Evolutionary conservation across 2,797 vertebrate species (phyloP).

Genomic region (Ataeniobius toweri): DNA sequence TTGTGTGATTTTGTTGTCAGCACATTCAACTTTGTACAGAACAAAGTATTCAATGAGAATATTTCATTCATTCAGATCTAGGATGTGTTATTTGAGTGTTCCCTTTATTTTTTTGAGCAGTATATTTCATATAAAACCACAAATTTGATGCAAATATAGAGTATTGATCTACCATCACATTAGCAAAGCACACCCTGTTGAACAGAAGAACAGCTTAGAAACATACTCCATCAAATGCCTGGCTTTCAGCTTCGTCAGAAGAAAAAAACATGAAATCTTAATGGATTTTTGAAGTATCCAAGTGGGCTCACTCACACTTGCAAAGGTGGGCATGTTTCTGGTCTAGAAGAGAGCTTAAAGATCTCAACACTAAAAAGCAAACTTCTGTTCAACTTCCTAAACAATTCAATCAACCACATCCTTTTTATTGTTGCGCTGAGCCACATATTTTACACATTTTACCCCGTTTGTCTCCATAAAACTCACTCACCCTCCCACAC

Average conservation of each 20-base stretch:
- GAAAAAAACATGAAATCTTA: not conserved
- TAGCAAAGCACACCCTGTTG: not conserved
- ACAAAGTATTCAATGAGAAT: too few relatives aligned
- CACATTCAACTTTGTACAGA: too few relatives aligned
- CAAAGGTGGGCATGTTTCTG: not conserved
- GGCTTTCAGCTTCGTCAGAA: not conserved
- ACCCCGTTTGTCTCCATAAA: constrained; percentile 61
- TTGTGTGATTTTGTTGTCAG: too few relatives aligned
- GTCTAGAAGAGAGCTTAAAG: not conserved
- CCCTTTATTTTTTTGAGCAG: too few relatives aligned
- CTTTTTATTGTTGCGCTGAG: constrained; percentile 53
- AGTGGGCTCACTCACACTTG: not conserved
- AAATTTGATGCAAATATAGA: not conserved
- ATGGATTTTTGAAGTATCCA: not conserved
- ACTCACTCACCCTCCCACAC: constrained; percentile 62
- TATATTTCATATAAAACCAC: not conserved
- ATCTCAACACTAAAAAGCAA: constrained; percentile 30
- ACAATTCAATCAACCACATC: constrained; percentile 59
- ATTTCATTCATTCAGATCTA: too few relatives aligned
- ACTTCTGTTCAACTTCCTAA: constrained; percentile 42
- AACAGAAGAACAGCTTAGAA: not conserved
- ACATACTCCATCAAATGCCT: not conserved
- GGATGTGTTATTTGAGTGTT: too few relatives aligned
- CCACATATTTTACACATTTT: constrained; percentile 53
- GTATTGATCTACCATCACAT: not conserved